Percentiles rank a stretch among this genome's conserved stretches.
phyloP scores from a whole-genome alignment of 2,797 vertebrate genomes.

The Agapornis canus region DNA sequence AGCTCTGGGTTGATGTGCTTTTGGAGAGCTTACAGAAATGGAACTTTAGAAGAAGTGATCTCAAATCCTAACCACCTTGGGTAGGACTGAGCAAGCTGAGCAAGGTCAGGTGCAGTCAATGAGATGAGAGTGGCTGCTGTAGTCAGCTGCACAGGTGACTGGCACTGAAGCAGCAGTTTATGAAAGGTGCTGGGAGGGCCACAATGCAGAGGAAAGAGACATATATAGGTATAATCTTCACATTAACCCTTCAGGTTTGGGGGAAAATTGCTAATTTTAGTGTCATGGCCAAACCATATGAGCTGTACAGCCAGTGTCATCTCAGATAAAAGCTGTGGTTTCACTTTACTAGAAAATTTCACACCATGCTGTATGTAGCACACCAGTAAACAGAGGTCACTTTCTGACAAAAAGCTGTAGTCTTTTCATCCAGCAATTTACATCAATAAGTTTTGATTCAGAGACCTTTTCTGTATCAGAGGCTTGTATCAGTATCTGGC shows the following conservation, averaged over 20 bases:
- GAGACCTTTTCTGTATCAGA: neutral
- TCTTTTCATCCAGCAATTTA: neutral
- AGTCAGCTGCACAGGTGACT: neutral
- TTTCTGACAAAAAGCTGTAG: neutral
- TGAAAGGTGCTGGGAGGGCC: neutral
- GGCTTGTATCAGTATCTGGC: neutral
- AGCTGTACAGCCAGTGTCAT: neutral
- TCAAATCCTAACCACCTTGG: neutral
- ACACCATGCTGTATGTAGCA: neutral
- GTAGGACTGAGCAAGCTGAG: neutral
- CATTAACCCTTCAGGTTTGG: neutral
- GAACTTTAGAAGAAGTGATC: neutral
- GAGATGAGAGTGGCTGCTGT: neutral
- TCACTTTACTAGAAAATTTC: neutral
- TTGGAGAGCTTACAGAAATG: neutral
- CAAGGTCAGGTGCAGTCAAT: neutral
- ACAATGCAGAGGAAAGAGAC: neutral
- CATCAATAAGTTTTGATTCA: neutral
- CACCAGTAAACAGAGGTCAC: neutral
- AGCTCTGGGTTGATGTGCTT: neutral
- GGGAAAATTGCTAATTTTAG: neutral
- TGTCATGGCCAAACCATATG: neutral
- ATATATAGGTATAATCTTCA: neutral
- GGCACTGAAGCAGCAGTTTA: neutral
- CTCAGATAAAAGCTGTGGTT: neutral